Evolutionary conservation across 2,888 invertebrate species (phyloP).

Genomic region (Leuctra nigra): DNA sequence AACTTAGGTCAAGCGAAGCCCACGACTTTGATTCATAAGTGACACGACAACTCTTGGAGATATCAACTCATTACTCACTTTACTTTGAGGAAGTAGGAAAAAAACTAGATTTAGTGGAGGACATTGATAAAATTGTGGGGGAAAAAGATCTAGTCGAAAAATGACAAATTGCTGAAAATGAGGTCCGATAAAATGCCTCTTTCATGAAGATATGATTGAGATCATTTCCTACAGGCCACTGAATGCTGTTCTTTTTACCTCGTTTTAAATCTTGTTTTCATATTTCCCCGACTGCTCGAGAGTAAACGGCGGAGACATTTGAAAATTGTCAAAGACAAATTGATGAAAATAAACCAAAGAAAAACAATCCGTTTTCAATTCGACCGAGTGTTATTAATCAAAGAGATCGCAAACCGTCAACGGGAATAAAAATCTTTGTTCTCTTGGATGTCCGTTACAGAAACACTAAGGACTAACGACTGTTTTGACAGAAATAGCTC

Average conservation of each 20-base stretch:
- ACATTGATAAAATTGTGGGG: too few relatives aligned
- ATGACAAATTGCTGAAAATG: too few relatives aligned
- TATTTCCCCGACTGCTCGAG: neutral
- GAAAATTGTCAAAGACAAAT: slow-evolving; percentile 3
- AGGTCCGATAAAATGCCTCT: too few relatives aligned
- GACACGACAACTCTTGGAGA: too few relatives aligned
- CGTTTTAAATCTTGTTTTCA: slow-evolving; percentile 1
- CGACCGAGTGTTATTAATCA: slow-evolving; percentile 1
- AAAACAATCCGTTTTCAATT: neutral
- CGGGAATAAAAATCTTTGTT: slow-evolving; percentile 4
- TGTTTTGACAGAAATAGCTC: neutral
- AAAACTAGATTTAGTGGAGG: too few relatives aligned
- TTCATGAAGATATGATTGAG: too few relatives aligned
- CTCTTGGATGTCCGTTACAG: neutral
- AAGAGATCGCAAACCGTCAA: neutral
- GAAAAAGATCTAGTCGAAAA: too few relatives aligned
- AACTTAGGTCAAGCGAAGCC: slow-evolving; percentile 2
- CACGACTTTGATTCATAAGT: neutral
- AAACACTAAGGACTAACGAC: neutral
- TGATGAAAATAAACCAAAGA: neutral
- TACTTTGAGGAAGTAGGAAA: too few relatives aligned
- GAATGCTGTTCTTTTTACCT: too few relatives aligned
- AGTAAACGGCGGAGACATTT: neutral
- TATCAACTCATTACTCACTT: too few relatives aligned
- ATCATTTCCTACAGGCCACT: too few relatives aligned